Base-by-base conservation (phyloP, 64 coral and sea anemone species). In the Stichodactyla mertensii region DNA sequence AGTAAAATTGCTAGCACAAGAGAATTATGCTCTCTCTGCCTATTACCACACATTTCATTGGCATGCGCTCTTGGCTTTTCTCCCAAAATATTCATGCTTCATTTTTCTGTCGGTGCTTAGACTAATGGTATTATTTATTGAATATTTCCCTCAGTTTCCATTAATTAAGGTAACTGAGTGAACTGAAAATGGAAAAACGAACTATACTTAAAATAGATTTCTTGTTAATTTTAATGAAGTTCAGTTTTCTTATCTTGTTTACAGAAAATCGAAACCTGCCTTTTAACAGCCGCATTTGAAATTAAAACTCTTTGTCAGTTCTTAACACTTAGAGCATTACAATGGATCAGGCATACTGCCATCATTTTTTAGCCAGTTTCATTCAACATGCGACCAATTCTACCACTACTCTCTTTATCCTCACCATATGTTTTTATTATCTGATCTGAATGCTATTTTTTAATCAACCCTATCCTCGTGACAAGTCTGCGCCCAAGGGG, bases 351-450 rank as follows among this genome's bases (percentile, higher is more conserved):
- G 22, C 1, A 0, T 74, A 31, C 69, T 26, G 69, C 24, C 69
- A 28, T 74, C 26, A 74, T 74, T 7, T 74, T 74, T 74, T 16
- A 74, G 69, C 10, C 69, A 74, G 69, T 27, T 74, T 66, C 20
- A 74, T 26, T 74, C 24, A 12, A 74, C 69, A 74, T 74, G 24
- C 24, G 59, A 74, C 69, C 69, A 74, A 74, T 26, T 74, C 69
- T 10, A 74, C 69, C 24, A 74, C 69, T 74, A 11, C 69, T 26
- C 69, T 23, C 24, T 45, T 31, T 74, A 27, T 31, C 24, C 4
- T 74, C 22, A 28, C 23, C 69, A 74, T 74, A 74, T 74, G 69
- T 74, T 74, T 69, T 74, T 1, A 13, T 74, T 74, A 74, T 74
- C 69, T 26, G 24, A 31, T 14, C 11, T 13, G 24, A 31, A 2